Conservation (phyloP, 2,113 vertebrate species). For the Rhagologus leucostigma region DNA sequence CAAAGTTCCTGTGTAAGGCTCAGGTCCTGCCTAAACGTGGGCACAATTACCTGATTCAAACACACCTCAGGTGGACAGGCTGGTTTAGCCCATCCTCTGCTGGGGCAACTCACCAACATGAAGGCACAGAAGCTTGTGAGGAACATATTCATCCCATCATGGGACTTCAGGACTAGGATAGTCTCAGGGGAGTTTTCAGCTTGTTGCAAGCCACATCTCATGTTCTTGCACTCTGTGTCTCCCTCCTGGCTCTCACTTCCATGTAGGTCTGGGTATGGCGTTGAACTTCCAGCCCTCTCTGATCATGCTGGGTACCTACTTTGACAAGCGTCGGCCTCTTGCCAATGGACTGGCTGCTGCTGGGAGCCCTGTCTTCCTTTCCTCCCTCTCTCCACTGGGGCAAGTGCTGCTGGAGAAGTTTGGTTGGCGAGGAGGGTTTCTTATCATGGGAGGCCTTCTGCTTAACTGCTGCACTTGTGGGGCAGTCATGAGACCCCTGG, state of each 20-base stretch:
- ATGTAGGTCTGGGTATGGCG: constrained; percentile 74
- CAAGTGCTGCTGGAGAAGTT: constrained; percentile 76
- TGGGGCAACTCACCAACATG: background rate
- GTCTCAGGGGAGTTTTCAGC: background rate
- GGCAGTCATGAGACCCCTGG: constrained; percentile 77
- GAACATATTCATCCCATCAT: background rate
- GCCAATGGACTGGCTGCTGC: constrained; percentile 80
- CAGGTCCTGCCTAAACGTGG: background rate
- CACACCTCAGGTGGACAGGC: background rate
- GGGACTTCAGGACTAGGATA: background rate
- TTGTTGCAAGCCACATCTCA: background rate
- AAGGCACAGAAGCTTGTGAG: background rate
- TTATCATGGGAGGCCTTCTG: constrained; percentile 79
- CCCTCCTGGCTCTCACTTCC: background rate
- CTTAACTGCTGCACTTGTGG: constrained; percentile 80
- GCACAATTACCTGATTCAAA: background rate
- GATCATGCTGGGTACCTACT: constrained; percentile 79
- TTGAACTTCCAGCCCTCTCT: constrained; percentile 80
- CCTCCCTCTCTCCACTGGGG: constrained; percentile 75
- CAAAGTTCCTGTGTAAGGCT: background rate
- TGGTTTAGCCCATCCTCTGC: background rate
- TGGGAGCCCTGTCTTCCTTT: constrained; percentile 80
- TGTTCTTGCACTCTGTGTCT: background rate
- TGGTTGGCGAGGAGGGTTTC: constrained; percentile 80
- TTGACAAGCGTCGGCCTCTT: constrained; percentile 76